A percentile compares a stretch with the other conserved stretches of the same genome.
Evolutionary conservation across 2,888 invertebrate species (phyloP).

Genomic region (Apamea monoglypha): DNA sequence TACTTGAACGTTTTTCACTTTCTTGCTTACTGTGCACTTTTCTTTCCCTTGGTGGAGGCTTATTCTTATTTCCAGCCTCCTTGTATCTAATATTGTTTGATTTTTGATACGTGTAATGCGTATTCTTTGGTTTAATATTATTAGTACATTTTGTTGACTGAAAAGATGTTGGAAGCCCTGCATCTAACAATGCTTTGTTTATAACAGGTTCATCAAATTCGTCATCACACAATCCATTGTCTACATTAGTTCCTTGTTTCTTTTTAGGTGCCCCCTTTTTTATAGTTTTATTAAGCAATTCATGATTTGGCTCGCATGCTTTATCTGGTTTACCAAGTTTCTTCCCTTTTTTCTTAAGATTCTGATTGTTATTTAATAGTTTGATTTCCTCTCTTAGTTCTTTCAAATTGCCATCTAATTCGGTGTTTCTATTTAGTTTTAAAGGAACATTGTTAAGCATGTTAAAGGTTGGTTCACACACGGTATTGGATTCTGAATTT

Average conservation of each 20-base stretch:
- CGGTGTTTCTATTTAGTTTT: conserved; percentile 16
- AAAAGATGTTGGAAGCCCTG: conserved; percentile 75
- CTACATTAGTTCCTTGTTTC: not conserved
- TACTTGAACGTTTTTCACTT: conserved; percentile 2
- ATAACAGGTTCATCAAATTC: conserved; percentile 35
- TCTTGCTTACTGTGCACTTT: conserved; percentile 4
- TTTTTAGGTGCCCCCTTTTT: not conserved
- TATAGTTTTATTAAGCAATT: conserved; percentile 3
- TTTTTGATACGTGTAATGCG: conserved; percentile 5
- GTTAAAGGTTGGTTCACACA: conserved; percentile 1
- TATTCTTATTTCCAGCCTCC: conserved; percentile 4
- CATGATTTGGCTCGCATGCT: not conserved
- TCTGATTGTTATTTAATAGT: conserved; percentile 9
- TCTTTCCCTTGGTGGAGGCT: not conserved
- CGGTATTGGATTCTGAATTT: not conserved
- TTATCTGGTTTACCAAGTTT: conserved; percentile 5
- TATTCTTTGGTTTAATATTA: conserved; percentile 31
- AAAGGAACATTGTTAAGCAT: not conserved
- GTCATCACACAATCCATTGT: conserved; percentile 23
- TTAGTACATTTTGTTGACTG: conserved; percentile 63
- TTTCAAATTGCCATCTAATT: conserved; percentile 36
- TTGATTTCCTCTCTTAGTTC: conserved; percentile 28
- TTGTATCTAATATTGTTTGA: conserved; percentile 7
- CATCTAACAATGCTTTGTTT: conserved; percentile 63
- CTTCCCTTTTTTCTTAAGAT: conserved; percentile 2